Evolutionary conservation across 2,797 vertebrate genomes (phyloP).

Genomic region (Scolopax rusticola): DNA sequence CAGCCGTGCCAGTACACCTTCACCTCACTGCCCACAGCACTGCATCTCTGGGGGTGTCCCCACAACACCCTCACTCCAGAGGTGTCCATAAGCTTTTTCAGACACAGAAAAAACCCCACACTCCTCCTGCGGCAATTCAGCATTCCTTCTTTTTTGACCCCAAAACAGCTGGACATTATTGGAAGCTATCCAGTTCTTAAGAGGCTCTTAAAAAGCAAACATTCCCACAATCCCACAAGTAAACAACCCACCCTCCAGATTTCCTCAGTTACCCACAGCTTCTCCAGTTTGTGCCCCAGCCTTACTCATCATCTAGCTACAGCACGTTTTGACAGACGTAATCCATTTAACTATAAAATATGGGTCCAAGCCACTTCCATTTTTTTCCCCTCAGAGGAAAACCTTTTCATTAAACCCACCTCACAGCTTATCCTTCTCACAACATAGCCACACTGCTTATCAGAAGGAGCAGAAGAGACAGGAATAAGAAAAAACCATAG

Average conservation of each 20-base stretch:
- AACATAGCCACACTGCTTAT: background rate
- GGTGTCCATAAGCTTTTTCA: background rate
- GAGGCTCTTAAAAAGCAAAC: background rate
- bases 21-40: background rate
- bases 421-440: background rate
- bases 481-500: background rate
- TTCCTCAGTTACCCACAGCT: background rate
- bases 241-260: background rate
- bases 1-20: background rate
- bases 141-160: background rate
- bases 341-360: background rate
- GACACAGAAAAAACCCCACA: background rate
- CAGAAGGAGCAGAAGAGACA: background rate
- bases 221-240: background rate
- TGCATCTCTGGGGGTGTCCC: background rate
- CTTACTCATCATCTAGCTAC: background rate
- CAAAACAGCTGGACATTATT: background rate
- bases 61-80: rapidly evolving
- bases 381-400: background rate
- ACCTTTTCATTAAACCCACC: background rate
- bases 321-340: background rate
- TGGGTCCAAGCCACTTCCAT: background rate
- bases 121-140: background rate
- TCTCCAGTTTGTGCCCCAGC: background rate
- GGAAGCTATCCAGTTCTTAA: background rate